Evolutionary conservation across 2,797 vertebrate genomes (phyloP).

Genomic region (Aselliscus stoliczkanus): DNA sequence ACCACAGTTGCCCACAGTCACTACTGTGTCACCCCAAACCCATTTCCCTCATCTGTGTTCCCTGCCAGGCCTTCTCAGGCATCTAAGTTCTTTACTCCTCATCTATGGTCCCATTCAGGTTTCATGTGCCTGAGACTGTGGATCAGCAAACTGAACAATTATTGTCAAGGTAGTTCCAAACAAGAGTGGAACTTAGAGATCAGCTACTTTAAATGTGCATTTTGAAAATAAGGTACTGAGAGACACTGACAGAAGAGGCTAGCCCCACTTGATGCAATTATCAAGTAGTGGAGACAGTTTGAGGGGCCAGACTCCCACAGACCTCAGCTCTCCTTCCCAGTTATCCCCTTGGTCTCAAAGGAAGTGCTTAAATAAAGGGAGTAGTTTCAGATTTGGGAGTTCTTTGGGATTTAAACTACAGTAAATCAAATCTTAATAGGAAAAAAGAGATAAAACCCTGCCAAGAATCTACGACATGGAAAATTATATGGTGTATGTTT

Average conservation of each 20-base stretch:
- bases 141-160: not conserved
- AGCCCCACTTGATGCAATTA: not conserved
- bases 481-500: constrained; percentile 22
- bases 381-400: not conserved
- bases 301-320: not conserved
- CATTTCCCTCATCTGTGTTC: not conserved
- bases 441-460: constrained; percentile 33
- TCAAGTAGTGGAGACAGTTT: not conserved
- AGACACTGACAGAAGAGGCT: not conserved
- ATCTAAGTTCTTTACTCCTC: not conserved
- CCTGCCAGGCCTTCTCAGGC: not conserved
- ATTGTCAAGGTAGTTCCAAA: not conserved
- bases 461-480: constrained; percentile 12
- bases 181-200: not conserved
- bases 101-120: not conserved
- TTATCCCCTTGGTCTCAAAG: not conserved
- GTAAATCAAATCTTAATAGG: constrained; percentile 47
- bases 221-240: not conserved
- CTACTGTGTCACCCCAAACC: not conserved
- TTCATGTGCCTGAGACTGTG: not conserved
- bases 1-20: not conserved
- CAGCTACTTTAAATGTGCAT: not conserved
- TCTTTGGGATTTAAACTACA: constrained; percentile 26
- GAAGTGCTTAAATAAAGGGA: constrained; percentile 9
- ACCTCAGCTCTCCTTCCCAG: not conserved